Conservation (phyloP, 2,888 invertebrate genomes). For the Portevinia maculata region DNA sequence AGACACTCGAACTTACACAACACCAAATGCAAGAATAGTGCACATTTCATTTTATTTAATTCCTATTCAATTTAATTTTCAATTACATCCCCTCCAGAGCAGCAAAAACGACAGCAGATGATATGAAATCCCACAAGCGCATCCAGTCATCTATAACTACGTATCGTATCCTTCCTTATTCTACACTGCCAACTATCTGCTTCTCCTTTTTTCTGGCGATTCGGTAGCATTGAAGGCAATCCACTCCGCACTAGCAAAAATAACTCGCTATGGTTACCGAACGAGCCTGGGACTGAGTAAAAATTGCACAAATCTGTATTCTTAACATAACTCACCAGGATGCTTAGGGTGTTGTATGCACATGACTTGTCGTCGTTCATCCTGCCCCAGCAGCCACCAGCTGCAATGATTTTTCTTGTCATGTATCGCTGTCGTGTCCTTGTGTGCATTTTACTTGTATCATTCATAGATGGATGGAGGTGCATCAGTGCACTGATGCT, state of each 20-base stretch:
- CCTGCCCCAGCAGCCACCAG: slow-evolving; percentile 14
- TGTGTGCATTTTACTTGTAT: slow-evolving; percentile 15
- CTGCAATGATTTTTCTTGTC: slow-evolving; percentile 44
- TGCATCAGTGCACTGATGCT: slow-evolving; percentile 23
- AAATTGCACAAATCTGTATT: slow-evolving; percentile 58
- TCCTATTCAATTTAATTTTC: slow-evolving; percentile 78
- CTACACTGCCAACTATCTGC: slow-evolving; percentile 25
- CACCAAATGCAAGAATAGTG: slow-evolving; percentile 1
- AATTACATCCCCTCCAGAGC: slow-evolving; percentile 76
- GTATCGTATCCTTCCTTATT: slow-evolving; percentile 17
- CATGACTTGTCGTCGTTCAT: slow-evolving; percentile 53
- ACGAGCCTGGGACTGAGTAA: slow-evolving; percentile 25
- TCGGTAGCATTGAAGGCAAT: slow-evolving; percentile 33
- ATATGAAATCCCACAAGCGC: slow-evolving; percentile 43
- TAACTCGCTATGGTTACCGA: slow-evolving; percentile 22
- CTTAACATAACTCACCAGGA: slow-evolving; percentile 28
- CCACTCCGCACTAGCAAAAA: neutral
- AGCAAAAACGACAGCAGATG: slow-evolving; percentile 27
- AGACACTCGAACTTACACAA: neutral
- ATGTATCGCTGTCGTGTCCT: slow-evolving; percentile 33
- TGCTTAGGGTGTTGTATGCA: slow-evolving; percentile 37
- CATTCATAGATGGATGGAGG: slow-evolving; percentile 5
- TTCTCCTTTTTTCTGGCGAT: slow-evolving; percentile 39
- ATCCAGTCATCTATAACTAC: slow-evolving; percentile 37
- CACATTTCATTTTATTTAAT: slow-evolving; percentile 76